These are phyloP conservation scores for Isichthys henryi DNA, from an alignment of 2,113 vertebrate genomes.

Conservation along the genomic window DNA sequence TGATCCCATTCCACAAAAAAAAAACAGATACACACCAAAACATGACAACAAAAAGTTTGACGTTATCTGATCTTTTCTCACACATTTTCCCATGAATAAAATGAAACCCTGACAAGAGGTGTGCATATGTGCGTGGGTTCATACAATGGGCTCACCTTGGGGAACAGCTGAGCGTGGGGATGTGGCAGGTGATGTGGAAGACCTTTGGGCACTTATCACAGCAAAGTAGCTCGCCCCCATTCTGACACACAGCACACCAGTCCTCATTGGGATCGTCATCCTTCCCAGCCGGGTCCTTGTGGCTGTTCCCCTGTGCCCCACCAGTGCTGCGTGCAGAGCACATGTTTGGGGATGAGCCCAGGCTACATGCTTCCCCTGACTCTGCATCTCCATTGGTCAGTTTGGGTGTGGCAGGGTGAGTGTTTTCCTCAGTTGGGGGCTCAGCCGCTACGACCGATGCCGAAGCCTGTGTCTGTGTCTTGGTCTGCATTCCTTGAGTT, in stretches of 20 bases:
- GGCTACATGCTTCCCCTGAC: constrained; percentile 39
- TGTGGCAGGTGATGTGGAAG: constrained; percentile 96
- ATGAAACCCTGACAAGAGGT: background rate
- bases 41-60: background rate
- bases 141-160: constrained; percentile 62
- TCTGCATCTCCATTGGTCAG: constrained; percentile 80
- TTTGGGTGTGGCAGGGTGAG: constrained; percentile 32
- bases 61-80: background rate
- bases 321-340: constrained; percentile 54
- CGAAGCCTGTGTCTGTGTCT: background rate
- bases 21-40: background rate
- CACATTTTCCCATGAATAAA: background rate
- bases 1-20: background rate
- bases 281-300: constrained; percentile 49
- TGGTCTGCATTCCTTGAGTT: constrained; percentile 19
- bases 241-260: constrained; percentile 97
- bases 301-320: constrained; percentile 25
- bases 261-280: constrained; percentile 97
- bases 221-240: constrained; percentile 88
- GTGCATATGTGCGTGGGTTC: background rate
- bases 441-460: background rate
- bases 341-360: constrained; percentile 47
- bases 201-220: constrained; percentile 97
- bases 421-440: background rate
- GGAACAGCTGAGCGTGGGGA: constrained; percentile 82